Conservation (phyloP, 2,113 vertebrate genomes). For the Sphyrna mokarran region DNA sequence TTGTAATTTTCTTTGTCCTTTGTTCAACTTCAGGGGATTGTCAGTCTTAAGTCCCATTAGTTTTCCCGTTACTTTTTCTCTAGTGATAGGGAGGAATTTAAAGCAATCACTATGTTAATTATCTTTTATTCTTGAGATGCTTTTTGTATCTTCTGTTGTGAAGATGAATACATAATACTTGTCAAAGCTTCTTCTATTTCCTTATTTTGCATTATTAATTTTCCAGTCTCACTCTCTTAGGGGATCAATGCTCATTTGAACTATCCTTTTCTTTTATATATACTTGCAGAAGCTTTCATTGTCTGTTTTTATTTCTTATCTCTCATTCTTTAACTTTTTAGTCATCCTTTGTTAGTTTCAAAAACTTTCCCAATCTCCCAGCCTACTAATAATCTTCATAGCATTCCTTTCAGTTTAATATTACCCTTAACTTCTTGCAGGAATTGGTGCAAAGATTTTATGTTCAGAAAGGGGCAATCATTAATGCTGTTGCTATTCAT, state of each 20-base stretch:
- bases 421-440: background rate
- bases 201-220: background rate
- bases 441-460: background rate
- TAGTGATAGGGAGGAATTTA: background rate
- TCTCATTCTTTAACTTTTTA: background rate
- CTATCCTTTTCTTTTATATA: background rate
- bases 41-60: background rate
- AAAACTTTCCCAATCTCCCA: background rate
- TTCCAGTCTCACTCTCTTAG: background rate
- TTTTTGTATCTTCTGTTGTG: background rate
- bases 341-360: background rate
- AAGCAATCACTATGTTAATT: background rate
- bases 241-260: background rate
- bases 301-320: background rate
- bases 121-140: background rate
- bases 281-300: background rate
- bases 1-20: no score
- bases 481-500: background rate
- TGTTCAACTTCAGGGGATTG: no score
- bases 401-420: background rate
- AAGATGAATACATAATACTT: background rate
- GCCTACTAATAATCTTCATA: background rate
- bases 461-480: background rate
- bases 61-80: background rate
- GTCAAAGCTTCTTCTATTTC: background rate